These are phyloP conservation scores for Caenorhabditis sp. DNA, from an alignment of 2,888 invertebrate species.

Conservation along the genomic window DNA sequence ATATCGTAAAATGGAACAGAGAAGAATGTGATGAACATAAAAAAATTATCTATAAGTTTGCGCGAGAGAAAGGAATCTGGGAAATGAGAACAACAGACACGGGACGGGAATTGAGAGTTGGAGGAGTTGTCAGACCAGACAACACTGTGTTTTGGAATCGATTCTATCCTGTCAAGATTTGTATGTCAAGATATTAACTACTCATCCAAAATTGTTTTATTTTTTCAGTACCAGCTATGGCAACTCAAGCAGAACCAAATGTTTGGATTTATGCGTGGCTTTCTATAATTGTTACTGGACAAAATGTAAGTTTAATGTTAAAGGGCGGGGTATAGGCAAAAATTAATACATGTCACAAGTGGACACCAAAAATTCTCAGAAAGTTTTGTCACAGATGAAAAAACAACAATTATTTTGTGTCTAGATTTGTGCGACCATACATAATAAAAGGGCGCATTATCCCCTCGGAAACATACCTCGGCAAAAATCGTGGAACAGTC, in stretches of 20 bases:
- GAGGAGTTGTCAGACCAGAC: slow-evolving; percentile 19
- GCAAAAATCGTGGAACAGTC: too few species aligned
- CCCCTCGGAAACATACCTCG: too few species aligned
- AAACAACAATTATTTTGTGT: too few species aligned
- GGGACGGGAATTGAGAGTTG: slow-evolving; percentile 8
- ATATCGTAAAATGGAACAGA: slow-evolving; percentile 15
- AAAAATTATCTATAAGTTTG: neutral
- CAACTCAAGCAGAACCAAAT: slow-evolving; percentile 18
- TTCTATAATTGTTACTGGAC: neutral
- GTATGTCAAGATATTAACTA: slow-evolving; percentile 6
- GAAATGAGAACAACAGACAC: neutral
- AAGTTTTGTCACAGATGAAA: too few species aligned
- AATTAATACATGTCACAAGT: too few species aligned
- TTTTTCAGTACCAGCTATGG: slow-evolving; percentile 14
- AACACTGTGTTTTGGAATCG: slow-evolving; percentile 22
- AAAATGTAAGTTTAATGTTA: too few species aligned
- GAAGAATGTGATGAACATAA: slow-evolving; percentile 8
- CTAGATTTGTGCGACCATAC: too few species aligned
- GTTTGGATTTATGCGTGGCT: slow-evolving; percentile 27
- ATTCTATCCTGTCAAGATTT: slow-evolving; percentile 10
- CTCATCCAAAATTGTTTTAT: neutral
- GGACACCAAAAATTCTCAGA: too few species aligned
- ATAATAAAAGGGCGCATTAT: too few species aligned
- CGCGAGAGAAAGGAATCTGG: slow-evolving; percentile 12
- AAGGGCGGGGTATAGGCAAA: too few species aligned